These are phyloP conservation scores for Novumbra hubbsi DNA, from an alignment of 2,797 vertebrate species.

Conservation along the genomic window DNA sequence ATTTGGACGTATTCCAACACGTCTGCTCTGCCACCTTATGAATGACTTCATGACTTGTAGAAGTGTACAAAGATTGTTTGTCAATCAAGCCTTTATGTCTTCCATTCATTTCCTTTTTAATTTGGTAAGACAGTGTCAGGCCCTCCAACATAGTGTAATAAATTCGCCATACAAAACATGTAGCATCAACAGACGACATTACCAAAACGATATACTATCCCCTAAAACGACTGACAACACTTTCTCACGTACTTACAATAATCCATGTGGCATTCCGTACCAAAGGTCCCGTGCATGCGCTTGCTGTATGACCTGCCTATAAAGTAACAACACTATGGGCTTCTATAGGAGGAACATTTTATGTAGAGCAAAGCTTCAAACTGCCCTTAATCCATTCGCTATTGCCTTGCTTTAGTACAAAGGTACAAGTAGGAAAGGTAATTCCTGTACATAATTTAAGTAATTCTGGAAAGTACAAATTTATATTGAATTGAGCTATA, in stretches of 20 bases:
- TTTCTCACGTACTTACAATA: constrained; percentile 54
- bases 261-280: constrained; percentile 36
- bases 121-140: constrained; percentile 62
- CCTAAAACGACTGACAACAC: constrained; percentile 19
- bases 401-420: constrained; percentile 31
- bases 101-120: constrained; percentile 69
- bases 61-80: constrained; percentile 6
- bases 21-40: constrained; percentile 11
- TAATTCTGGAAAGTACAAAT: constrained; percentile 17
- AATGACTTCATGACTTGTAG: constrained; percentile 53
- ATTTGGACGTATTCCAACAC: not conserved
- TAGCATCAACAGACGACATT: constrained; percentile 17
- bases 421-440: constrained; percentile 17
- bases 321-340: constrained; percentile 34
- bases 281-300: constrained; percentile 62
- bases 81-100: constrained; percentile 67
- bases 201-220: constrained; percentile 24
- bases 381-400: constrained; percentile 26
- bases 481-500: not conserved
- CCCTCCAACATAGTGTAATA: not conserved
- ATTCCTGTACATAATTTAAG: constrained; percentile 34
- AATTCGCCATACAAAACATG: not conserved
- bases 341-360: constrained; percentile 33
- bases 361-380: constrained; percentile 33
- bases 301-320: constrained; percentile 58